Evolutionary conservation across 2,797 vertebrate genomes (phyloP).

Genomic region (Myripristis murdjan): DNA sequence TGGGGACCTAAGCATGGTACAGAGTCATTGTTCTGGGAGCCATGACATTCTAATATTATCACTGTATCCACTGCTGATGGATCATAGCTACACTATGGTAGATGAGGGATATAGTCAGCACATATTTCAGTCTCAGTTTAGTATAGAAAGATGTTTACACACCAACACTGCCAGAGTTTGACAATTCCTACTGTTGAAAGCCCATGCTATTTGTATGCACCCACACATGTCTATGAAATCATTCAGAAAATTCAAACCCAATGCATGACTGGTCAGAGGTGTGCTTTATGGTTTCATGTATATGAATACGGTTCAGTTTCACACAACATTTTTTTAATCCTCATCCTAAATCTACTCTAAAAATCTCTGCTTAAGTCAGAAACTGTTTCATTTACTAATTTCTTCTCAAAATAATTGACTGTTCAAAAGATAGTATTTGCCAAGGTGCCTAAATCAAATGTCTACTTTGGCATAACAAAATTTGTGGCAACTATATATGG

Average conservation of each 20-base stretch:
- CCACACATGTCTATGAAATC: conserved; percentile 4
- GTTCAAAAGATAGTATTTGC: no score
- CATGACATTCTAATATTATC: conserved; percentile 9
- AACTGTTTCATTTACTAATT: no score
- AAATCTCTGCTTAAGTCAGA: no score
- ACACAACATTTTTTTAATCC: no score
- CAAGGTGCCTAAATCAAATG: no score
- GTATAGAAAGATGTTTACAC: conserved; percentile 1
- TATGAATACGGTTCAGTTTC: neutral
- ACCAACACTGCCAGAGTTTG: conserved; percentile 7
- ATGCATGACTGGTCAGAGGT: neutral
- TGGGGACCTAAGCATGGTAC: conserved; percentile 6
- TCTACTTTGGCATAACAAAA: no score
- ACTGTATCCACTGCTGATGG: conserved; percentile 18
- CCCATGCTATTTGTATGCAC: neutral
- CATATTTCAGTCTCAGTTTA: conserved; percentile 22
- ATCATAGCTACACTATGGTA: conserved; percentile 28
- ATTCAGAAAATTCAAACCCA: conserved; percentile 23
- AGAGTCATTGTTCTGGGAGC: conserved; percentile 25
- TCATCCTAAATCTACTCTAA: no score
- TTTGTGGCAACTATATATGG: no score
- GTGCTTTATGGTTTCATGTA: no score
- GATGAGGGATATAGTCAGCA: conserved; percentile 15
- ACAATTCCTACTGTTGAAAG: conserved; percentile 13
- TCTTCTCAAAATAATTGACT: no score